phyloP scores from a whole-genome alignment of 2,797 vertebrate genomes.

The Hippopotamyrus pictus region DNA sequence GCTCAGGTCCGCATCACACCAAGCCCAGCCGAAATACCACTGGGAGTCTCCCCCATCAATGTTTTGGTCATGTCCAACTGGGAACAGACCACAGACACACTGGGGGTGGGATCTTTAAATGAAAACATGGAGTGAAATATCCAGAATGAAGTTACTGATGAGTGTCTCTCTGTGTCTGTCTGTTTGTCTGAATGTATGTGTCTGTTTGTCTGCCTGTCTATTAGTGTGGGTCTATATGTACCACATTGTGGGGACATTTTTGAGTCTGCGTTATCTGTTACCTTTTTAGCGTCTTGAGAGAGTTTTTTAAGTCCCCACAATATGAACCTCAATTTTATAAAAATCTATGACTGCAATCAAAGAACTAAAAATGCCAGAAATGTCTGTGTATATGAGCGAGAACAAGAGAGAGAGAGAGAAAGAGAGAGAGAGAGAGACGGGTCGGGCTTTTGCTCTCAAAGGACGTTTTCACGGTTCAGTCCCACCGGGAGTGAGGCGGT shows the following conservation, averaged over 20 bases:
- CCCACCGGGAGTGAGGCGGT: constrained; percentile 15
- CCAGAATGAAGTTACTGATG: background rate
- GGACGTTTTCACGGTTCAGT: background rate
- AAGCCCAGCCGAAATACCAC: background rate
- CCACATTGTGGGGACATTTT: background rate
- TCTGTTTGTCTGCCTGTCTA: background rate
- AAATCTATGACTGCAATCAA: background rate
- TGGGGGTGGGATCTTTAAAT: background rate
- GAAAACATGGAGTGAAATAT: background rate
- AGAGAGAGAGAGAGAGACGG: background rate
- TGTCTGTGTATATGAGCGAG: background rate
- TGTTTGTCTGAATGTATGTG: background rate
- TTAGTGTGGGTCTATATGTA: background rate
- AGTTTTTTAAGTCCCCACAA: background rate
- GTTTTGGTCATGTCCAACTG: no score
- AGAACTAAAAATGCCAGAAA: background rate
- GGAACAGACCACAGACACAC: background rate
- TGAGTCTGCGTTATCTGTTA: background rate
- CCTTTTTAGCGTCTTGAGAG: background rate
- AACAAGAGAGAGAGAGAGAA: background rate
- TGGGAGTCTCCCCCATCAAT: background rate
- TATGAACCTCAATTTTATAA: background rate
- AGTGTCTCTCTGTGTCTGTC: background rate
- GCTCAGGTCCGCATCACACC: background rate
- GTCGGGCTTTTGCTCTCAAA: constrained; percentile 27